phyloP scores from a whole-genome alignment of 2,113 vertebrate species.

The Epinephelus cyanopodus region DNA sequence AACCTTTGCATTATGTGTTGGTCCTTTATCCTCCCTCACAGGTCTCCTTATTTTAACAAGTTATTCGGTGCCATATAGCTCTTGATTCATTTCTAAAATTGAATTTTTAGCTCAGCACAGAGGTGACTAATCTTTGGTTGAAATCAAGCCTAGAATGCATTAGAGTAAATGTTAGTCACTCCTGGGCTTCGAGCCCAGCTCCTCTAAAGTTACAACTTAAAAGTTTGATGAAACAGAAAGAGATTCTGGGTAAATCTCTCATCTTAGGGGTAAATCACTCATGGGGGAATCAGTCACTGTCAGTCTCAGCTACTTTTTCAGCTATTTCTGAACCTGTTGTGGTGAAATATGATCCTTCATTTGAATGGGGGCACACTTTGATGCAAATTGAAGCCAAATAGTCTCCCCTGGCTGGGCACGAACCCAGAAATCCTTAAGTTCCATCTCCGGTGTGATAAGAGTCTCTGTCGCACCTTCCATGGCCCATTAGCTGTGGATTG shows the following conservation, averaged over 20 bases:
- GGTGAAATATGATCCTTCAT: constrained; percentile 22
- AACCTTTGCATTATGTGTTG: neutral
- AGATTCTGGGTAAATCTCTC: neutral
- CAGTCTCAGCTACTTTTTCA: constrained; percentile 20
- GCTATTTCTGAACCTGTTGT: constrained; percentile 19
- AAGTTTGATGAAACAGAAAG: constrained; percentile 49
- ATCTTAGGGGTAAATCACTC: neutral
- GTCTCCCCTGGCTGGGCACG: constrained; percentile 33
- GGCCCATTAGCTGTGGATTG: constrained; percentile 64
- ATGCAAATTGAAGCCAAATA: constrained; percentile 56
- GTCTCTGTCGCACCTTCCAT: constrained; percentile 46
- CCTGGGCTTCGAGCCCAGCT: constrained; percentile 37
- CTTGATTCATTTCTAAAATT: constrained; percentile 34
- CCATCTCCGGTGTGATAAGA: constrained; percentile 52
- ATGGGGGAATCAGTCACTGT: constrained; percentile 23
- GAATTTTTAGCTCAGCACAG: neutral
- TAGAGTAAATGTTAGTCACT: constrained; percentile 46
- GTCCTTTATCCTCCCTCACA: neutral
- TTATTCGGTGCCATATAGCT: neutral
- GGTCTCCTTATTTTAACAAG: constrained; percentile 6
- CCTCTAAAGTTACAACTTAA: constrained; percentile 36
- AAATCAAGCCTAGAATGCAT: constrained; percentile 35
- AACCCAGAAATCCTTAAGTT: constrained; percentile 46
- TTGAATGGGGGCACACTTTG: constrained; percentile 30
- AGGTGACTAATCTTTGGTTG: constrained; percentile 42